Evolutionary conservation across 2,797 vertebrate species (phyloP).

Genomic region (Gadopsis marmoratus): DNA sequence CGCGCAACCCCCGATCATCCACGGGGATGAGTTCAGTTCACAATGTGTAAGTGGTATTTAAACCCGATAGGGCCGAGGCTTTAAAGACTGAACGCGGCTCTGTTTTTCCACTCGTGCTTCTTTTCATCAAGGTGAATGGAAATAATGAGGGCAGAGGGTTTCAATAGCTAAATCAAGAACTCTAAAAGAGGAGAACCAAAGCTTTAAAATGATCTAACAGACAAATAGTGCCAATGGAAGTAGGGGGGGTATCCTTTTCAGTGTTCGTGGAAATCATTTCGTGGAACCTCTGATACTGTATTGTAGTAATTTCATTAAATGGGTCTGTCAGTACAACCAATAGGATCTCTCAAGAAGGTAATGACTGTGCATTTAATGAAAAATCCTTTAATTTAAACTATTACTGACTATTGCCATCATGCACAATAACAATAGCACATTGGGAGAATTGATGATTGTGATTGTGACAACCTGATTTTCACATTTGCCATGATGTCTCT

Average conservation of each 20-base stretch:
- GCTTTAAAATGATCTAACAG: constrained; percentile 49
- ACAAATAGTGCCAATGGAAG: constrained; percentile 35
- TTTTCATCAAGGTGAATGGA: constrained; percentile 76
- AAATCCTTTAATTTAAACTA: background rate
- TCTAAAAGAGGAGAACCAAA: constrained; percentile 56
- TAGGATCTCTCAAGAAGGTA: background rate
- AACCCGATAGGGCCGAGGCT: constrained; percentile 68
- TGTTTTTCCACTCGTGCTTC: constrained; percentile 74
- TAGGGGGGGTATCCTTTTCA: constrained; percentile 32
- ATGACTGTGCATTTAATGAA: background rate
- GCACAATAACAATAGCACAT: background rate
- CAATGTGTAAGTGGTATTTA: constrained; percentile 65
- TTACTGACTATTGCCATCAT: background rate
- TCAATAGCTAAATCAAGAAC: constrained; percentile 63
- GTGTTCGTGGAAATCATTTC: constrained; percentile 42
- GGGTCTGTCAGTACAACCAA: background rate
- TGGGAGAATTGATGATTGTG: background rate
- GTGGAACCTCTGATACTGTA: background rate
- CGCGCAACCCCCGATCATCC: constrained; percentile 42
- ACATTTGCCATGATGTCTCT: background rate
- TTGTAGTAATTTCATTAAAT: background rate
- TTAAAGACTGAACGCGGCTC: constrained; percentile 68
- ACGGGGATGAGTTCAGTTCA: constrained; percentile 67
- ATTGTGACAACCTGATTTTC: background rate
- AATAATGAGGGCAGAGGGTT: constrained; percentile 68